Evolutionary conservation across 1,140 invertebrate genomes (phyloP), one percentile per base, ranked within the genome.

Genomic region (Dendrolimus punctatus): DNA sequence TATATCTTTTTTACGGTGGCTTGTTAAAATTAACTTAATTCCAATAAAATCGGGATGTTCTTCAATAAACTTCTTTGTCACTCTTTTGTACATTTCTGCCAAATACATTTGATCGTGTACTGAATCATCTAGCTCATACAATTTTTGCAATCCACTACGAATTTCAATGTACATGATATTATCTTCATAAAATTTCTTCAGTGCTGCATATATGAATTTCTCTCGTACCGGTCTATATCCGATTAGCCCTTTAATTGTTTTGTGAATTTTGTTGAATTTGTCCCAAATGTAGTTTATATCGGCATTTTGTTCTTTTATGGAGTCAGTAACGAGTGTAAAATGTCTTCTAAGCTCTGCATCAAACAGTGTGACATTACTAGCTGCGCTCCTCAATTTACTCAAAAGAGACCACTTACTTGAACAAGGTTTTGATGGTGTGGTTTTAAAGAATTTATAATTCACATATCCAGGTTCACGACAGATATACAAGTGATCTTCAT

Each of bases 161-260:
- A 96, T 69, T 87, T 97, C 95, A 0, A 95, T 66, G 60, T 95
- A 96, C 82, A 94, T 90, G 0, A 96, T 87, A 68, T 95, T 95
- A 66, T 96, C 95, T 5, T 92, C 87, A 63, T 91, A 90, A 9
- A 95, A 89, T 65, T 94, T 91, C 58, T 90, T 76, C 2, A 96
- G 84, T 2, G 90, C 95, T 53, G 92, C 90, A 61, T 92, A 92
- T 62, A 92, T 91, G 70, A 94, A 93, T 41, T 92, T 89, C 50
- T 91, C 89, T 76, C 92, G 94, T 1, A 94, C 90, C 0, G 93
- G 92, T 61, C 89, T 89, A 63, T 94, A 95, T 5, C 88, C 85
- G 5, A 96, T 63, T 49, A 95, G 81, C 6, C 91, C 90, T 0
- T 64, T 76, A 0, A 93, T 80, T 4, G 89, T 89, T 0, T 43